Evolutionary conservation across 1,140 invertebrate genomes (phyloP).

Genomic region (Chlorops oryzae): DNA sequence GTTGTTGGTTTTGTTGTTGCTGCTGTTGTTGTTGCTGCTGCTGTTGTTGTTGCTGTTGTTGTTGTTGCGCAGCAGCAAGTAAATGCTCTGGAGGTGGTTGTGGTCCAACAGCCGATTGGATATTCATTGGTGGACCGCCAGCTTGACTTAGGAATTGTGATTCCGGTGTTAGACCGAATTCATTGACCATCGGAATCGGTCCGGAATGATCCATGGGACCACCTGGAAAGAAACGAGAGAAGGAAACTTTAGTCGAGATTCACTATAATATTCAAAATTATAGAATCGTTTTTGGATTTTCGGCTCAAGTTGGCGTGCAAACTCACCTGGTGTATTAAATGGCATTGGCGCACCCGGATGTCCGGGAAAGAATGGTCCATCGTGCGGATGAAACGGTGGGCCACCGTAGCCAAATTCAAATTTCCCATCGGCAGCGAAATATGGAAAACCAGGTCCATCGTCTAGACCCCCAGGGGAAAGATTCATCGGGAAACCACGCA

Average conservation of each 20-base stretch:
- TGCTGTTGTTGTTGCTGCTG: constrained; percentile 21
- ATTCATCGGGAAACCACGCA: constrained; percentile 84
- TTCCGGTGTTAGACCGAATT: constrained; percentile 59
- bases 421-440: constrained; percentile 78
- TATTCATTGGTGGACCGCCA: constrained; percentile 54
- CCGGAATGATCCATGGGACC: constrained; percentile 64
- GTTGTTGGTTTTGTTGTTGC: constrained; percentile 37
- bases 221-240: constrained; percentile 44
- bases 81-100: constrained; percentile 41
- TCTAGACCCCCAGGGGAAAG: constrained; percentile 76
- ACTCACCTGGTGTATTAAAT: constrained; percentile 65
- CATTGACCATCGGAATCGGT: constrained; percentile 59
- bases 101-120: constrained; percentile 55
- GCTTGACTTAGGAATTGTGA: constrained; percentile 59
- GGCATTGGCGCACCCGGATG: constrained; percentile 69
- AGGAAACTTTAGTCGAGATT: background rate
- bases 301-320: background rate
- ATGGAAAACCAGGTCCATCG: constrained; percentile 76
- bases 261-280: background rate
- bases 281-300: background rate
- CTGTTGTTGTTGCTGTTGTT: constrained; percentile 25
- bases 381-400: constrained; percentile 79
- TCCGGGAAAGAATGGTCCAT: constrained; percentile 74
- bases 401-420: constrained; percentile 85
- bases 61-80: constrained; percentile 41